Conservation (phyloP, 2,888 invertebrate genomes). For the Osmoderma eremita region DNA sequence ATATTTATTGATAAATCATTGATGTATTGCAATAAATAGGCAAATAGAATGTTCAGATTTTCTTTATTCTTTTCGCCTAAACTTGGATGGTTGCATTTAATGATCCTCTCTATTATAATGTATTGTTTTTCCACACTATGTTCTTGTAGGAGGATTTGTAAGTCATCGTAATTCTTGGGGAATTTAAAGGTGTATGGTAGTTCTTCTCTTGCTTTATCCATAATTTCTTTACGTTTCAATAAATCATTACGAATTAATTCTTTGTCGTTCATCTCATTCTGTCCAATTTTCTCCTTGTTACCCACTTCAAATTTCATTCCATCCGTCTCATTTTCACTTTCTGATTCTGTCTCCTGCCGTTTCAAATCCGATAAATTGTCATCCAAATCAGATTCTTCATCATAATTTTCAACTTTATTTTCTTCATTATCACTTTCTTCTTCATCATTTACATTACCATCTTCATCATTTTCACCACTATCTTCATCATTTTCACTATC, state of each 20-base stretch:
- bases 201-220: conserved; percentile 69
- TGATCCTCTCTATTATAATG: conserved; percentile 80
- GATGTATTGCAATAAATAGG: conserved; percentile 80
- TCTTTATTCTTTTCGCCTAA: conserved; percentile 82
- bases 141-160: conserved; percentile 71
- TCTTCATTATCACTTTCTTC: conserved; percentile 55
- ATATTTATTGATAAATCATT: conserved; percentile 71
- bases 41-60: conserved; percentile 77
- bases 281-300: conserved; percentile 41
- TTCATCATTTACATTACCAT: conserved; percentile 44
- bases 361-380: too few relatives aligned
- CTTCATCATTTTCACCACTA: conserved; percentile 56
- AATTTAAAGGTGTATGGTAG: conserved; percentile 70
- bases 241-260: conserved; percentile 57
- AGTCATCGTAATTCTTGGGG: conserved; percentile 72
- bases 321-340: conserved; percentile 40
- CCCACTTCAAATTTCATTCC: conserved; percentile 40
- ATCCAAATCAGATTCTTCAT: conserved; percentile 41
- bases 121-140: conserved; percentile 74
- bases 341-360: background rate
- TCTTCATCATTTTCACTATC: conserved; percentile 57
- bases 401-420: conserved; percentile 45
- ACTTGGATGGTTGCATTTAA: conserved; percentile 89
- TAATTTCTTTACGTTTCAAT: conserved; percentile 62
- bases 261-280: conserved; percentile 13